Conservation (phyloP, 2,113 vertebrate genomes). For the Antigone vipio region DNA sequence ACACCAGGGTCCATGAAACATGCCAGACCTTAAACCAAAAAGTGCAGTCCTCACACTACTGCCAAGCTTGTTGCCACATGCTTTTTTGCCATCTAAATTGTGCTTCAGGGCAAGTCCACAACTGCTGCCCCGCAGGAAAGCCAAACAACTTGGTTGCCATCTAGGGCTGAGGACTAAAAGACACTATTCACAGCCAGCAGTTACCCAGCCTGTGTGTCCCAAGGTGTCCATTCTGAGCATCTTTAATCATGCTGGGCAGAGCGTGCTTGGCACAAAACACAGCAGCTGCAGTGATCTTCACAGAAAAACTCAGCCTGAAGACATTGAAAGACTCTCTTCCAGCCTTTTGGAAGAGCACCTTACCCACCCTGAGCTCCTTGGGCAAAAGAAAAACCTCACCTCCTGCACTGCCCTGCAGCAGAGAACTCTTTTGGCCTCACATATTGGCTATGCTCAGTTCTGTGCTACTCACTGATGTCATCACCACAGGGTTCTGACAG, state of each 20-base stretch:
- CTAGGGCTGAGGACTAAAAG: neutral
- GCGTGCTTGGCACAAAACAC: neutral
- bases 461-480: rapidly evolving
- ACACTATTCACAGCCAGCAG: neutral
- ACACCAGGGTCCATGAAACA: neutral
- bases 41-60: neutral
- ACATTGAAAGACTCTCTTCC: neutral
- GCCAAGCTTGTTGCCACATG: neutral
- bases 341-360: neutral
- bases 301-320: neutral
- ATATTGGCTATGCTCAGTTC: neutral
- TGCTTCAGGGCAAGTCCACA: neutral
- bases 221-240: neutral
- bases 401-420: neutral
- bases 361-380: neutral
- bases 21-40: neutral
- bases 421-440: neutral
- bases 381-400: neutral
- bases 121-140: neutral
- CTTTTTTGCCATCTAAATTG: neutral
- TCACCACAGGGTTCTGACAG: neutral
- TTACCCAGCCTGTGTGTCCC: neutral
- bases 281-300: neutral
- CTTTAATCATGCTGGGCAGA: neutral
- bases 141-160: neutral